Base-by-base conservation (phyloP, 37 sponge, comb jelly and placozoan genomes). In the Chondrosia reniformis region DNA sequence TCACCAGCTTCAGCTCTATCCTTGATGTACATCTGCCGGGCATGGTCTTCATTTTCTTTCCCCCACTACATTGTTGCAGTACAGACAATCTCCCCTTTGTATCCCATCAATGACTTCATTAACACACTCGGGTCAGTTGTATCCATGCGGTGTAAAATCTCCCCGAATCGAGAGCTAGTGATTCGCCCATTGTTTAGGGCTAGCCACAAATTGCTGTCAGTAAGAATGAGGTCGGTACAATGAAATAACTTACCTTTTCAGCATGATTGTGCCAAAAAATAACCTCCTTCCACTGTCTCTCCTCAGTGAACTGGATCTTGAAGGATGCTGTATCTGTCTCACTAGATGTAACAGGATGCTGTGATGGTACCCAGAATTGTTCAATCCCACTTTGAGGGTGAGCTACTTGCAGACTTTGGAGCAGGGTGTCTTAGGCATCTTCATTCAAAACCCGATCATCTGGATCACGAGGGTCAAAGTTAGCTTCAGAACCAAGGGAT, bases 1-100 rank as follows among this genome's bases (percentile, higher is more conserved):
- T 74, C 75, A 45, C 75, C 75, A 40, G 22, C 45, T 33, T 45
- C 75, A 45, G 39, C 33, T 12, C 75, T 2, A 22, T 74, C 33
- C 30, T 5, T 22, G 4, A 74, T 45, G 75, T 74, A 74, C 45
- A 6, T 25, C 33, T 8, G 22, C 3, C 75, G 45, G 21, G 75
- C 75, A 19, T 24, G 15, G 4, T 45, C 75, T 40, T 74, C 75
- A 74, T 74, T 74, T n/a, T 74, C 46, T 28, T 8, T 41, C 3
- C 75, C 75, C 75, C 49, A 74, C 30, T 24, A 31, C 45, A 74
- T 74, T 28, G 45, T 28, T 74, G 45, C 46, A 22, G 67, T 56
- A 28, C 27, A 56, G 27, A 56, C 3, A 56, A 6, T 28, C 27
- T 56, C 27, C 58, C 27, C 8, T 28, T 56, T 24, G 67, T 36